Percentiles rank a stretch among this genome's conserved stretches.
Conservation (phyloP, 2,888 invertebrate species). For the Apodemia zela region DNA sequence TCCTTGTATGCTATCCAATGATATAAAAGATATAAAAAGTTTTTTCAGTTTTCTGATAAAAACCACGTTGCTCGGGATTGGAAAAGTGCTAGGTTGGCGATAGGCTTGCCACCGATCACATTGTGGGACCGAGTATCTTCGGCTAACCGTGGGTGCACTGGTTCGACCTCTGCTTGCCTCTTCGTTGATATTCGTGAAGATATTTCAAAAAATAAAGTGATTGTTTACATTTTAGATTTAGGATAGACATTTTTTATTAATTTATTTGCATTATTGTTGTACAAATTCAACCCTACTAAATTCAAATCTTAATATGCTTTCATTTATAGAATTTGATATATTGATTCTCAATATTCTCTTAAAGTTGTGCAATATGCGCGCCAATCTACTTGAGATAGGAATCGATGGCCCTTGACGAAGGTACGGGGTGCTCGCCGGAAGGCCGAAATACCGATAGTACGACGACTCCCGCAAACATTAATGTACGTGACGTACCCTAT, state of each 20-base stretch:
- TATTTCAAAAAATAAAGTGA: too few relatives aligned
- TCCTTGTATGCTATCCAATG: too few relatives aligned
- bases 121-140: too few relatives aligned
- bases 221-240: too few relatives aligned
- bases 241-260: not conserved
- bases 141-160: too few relatives aligned
- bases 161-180: too few relatives aligned
- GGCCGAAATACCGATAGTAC: constrained; percentile 54
- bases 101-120: too few relatives aligned
- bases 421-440: constrained; percentile 49
- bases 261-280: not conserved
- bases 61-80: too few relatives aligned
- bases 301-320: not conserved
- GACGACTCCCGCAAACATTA: constrained; percentile 60
- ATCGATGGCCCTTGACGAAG: constrained; percentile 69
- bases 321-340: constrained; percentile 30
- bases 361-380: constrained; percentile 70
- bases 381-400: constrained; percentile 53
- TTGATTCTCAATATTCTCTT: constrained; percentile 50
- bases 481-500: constrained; percentile 59
- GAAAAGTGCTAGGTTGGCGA: too few relatives aligned
- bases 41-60: too few relatives aligned
- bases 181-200: too few relatives aligned
- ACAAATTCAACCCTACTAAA: not conserved
- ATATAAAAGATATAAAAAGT: too few relatives aligned